Evolutionary conservation across 2,888 invertebrate species (phyloP).

Genomic region (Hypercompe scribonia): DNA sequence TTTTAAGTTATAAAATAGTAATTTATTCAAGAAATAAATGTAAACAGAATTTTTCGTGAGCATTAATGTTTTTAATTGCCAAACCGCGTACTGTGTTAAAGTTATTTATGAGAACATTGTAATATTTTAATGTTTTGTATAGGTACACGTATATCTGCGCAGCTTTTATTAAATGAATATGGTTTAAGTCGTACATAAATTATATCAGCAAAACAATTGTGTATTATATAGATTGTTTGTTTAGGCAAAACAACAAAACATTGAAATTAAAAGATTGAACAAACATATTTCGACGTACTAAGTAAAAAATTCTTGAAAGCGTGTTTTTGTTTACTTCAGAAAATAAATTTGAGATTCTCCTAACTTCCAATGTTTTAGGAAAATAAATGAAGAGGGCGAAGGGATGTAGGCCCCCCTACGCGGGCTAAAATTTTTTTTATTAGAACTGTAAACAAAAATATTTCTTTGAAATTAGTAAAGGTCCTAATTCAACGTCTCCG

Average conservation of each 20-base stretch:
- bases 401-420: too few species aligned
- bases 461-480: too few species aligned
- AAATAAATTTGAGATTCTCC: neutral
- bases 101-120: neutral
- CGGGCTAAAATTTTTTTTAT: too few species aligned
- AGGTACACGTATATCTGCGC: neutral
- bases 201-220: neutral
- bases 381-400: neutral
- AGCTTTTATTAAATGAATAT: neutral
- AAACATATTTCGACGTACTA: neutral
- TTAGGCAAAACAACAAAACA: neutral
- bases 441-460: too few species aligned
- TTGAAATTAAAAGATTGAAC: slow-evolving; percentile 1
- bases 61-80: slow-evolving; percentile 11
- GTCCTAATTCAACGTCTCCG: too few species aligned
- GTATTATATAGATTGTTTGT: neutral
- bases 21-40: neutral
- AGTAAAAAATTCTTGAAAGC: neutral
- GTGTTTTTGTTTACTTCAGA: neutral
- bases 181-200: neutral
- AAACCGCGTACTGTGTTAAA: neutral
- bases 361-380: neutral
- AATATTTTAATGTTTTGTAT: slow-evolving; percentile 1
- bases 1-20: neutral
- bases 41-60: neutral